phyloP scores from a whole-genome alignment of 2,113 vertebrate genomes.

The Tetrao urogallus region DNA sequence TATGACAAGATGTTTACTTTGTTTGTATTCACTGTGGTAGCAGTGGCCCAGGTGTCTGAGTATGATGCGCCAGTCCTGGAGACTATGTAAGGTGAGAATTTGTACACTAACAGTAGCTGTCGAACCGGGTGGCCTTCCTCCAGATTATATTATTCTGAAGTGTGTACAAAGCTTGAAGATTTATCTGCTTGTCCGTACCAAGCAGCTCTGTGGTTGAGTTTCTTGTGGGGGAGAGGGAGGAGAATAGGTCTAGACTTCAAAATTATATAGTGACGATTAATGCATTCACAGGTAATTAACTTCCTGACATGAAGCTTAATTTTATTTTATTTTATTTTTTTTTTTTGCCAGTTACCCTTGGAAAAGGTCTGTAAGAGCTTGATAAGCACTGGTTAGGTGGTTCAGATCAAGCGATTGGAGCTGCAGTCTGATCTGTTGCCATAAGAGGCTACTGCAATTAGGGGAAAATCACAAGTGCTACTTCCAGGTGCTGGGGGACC shows the following conservation, averaged over 20 bases:
- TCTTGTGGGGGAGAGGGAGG: background rate
- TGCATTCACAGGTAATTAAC: background rate
- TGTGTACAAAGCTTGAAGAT: background rate
- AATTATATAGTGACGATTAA: background rate
- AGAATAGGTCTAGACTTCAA: background rate
- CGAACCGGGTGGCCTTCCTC: background rate
- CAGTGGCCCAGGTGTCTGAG: background rate
- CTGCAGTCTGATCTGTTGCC: background rate
- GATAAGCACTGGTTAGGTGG: background rate
- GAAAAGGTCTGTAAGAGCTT: background rate
- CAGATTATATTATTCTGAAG: background rate
- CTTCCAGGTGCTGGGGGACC: background rate
- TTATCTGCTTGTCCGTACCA: background rate
- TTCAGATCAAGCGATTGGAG: background rate
- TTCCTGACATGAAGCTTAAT: background rate
- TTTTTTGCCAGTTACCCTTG: background rate
- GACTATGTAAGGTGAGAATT: background rate
- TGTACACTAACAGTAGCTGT: background rate
- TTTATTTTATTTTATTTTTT: background rate
- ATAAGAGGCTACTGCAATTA: background rate
- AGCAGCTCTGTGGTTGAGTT: fast-evolving
- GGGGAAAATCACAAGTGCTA: background rate
- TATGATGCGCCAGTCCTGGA: background rate
- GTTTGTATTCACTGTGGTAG: background rate
- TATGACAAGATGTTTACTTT: background rate